Base-by-base conservation (phyloP, 2,113 vertebrate genomes). In the Gorilla gorilla region DNA sequence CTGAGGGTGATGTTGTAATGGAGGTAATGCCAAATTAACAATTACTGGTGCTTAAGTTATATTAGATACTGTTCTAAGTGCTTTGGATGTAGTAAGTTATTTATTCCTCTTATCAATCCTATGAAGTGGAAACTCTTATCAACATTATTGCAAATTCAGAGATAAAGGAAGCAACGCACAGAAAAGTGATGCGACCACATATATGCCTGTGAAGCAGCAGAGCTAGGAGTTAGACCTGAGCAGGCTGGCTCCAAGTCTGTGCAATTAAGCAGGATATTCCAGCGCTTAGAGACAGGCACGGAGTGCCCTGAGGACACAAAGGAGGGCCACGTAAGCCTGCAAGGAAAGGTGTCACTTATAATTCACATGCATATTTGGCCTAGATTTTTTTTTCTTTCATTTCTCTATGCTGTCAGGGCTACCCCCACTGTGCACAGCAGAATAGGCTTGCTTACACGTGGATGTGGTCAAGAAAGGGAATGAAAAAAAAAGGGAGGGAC, bases 401-500 rank as follows among this genome's bases (percentile, higher is more conserved):
- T 81, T 95, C 30, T 8, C 78, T 38, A 32, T 40, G 38, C 45
- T 18, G 22, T 35, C 64, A 95, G n/a, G 38, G 64, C 30, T 59
- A 4, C 27, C 48, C 30, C 1, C 40, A 23, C 8, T 52, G 45
- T 25, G 12, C 52, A 25, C 11, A n/a, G 16, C 2, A 11, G 18
- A 9, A 48, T 32, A 40, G 35, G 81, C 17, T 85, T 6, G 40
- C 43, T 70, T 66, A 6, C 1, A 0, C 12, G 30, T 11, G 20
- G 13, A 68, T 94, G 81, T 38, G 61, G 52, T 13, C 12, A 55
- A 48, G 48, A 18, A 55, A 48, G 43, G 75, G 52, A 45, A 64
- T 3, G 2, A 8, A 35, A 40, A 20, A 16, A n/a, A 18, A n/a
- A 8, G 4, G 23, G 25, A 30, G 12, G 30, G 6, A 9, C 0